Evolutionary conservation across 2,797 vertebrate species (phyloP), one percentile per base, ranked within the genome.

Genomic region (Rhynchotus rufescens): DNA sequence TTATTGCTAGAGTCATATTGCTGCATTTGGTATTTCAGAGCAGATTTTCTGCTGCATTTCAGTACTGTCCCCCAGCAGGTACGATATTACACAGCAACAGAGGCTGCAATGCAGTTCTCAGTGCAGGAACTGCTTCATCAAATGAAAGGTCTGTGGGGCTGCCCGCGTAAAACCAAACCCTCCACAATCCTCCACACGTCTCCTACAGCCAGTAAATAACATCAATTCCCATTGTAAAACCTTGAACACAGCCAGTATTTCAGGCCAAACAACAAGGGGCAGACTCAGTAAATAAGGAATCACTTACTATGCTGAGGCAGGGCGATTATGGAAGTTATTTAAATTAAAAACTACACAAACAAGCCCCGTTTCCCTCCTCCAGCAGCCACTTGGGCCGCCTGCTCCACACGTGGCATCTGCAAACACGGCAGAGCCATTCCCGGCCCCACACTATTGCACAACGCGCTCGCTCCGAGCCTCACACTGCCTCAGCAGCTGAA

Each of bases 301-400:
- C 54, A 3, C 81, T 95, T 82, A 80, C 40, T 92, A 25, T 85
- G 72, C 4, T 4, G 88, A 80, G 34, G 62, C 81, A 49, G 26
- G 56, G 62, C 34, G 60, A 84, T 83, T 60, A 73, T 73, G 76
- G 68, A 83, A 80, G 84, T 81, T 87, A 67, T 85, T 95, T 65
- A 87, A 90, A 95, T 95, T 90, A 87, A 93, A 94, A 92, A 73
- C 72, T 71, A 40, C 79, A 85, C 84, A 92, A 93, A 87, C 32
- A 85, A 84, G 78, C n/a, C 67, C 68, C 7, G 0, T 4, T 32
- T 51, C 42, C 81, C 38, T 16, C 16, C 4, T 30, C 44, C 36
- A 30, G 4, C 2, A 2, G 32, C 30, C 2, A 0, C 67, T 19
- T 42, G 6, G 3, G 49, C 80, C 77, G 86, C 88, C 92, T 90